Conservation (phyloP, 2,113 vertebrate species). For the Dascyllus trimaculatus region DNA sequence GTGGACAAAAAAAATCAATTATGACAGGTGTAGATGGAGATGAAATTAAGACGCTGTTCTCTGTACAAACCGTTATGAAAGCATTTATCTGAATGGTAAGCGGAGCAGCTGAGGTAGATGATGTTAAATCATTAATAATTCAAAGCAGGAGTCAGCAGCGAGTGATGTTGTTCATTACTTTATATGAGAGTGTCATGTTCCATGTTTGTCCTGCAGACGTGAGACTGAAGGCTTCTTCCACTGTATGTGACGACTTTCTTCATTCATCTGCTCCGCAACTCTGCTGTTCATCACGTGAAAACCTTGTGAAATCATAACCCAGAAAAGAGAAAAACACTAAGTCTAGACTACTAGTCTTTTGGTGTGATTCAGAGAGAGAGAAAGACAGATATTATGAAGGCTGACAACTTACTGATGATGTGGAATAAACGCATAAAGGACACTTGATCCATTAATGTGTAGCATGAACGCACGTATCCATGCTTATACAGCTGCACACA, state of each 20-base stretch:
- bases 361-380: not conserved
- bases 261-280: conserved; percentile 20
- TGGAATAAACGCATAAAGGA: no score
- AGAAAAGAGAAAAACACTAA: conserved; percentile 16
- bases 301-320: conserved; percentile 26
- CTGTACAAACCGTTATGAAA: conserved; percentile 4
- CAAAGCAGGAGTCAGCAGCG: not conserved
- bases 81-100: conserved; percentile 14
- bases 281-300: conserved; percentile 17
- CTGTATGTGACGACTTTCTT: conserved; percentile 10
- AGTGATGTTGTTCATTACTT: conserved; percentile 39
- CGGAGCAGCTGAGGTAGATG: not conserved
- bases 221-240: conserved; percentile 17
- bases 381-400: not conserved
- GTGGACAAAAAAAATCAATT: not conserved
- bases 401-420: not conserved
- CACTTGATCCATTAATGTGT: not conserved
- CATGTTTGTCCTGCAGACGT: conserved; percentile 9
- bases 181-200: conserved; percentile 23
- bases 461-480: not conserved
- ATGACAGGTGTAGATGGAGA: conserved; percentile 4
- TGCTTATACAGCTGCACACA: not conserved
- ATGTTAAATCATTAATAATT: conserved; percentile 32
- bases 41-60: not conserved
- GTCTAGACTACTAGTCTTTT: conserved; percentile 6